Conservation (phyloP, 2,113 vertebrate species). For the Cyphomyrus plagiostoma region DNA sequence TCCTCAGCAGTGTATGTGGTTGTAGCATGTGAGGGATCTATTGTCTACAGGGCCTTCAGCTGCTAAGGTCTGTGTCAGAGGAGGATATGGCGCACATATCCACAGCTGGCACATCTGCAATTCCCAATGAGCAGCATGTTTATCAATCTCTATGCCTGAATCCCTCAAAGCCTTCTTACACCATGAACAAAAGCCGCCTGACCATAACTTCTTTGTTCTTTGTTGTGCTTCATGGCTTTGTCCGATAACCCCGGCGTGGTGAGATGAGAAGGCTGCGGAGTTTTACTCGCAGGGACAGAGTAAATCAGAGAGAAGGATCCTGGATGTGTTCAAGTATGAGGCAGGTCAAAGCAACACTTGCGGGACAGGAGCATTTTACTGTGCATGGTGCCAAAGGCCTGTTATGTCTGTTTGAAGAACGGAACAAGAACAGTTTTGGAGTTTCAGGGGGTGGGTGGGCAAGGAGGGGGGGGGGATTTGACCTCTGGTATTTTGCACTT, state of each 20-base stretch:
- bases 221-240: neutral
- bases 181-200: neutral
- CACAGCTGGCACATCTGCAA: neutral
- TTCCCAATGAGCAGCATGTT: neutral
- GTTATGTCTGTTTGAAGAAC: neutral
- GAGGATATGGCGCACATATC: neutral
- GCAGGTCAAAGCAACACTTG: neutral
- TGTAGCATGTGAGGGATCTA: neutral
- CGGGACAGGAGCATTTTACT: neutral
- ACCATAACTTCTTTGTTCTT: neutral
- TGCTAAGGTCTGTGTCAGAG: neutral
- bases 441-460: neutral
- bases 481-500: conserved; percentile 17
- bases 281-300: neutral
- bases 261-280: neutral
- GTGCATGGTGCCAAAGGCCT: neutral
- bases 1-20: neutral
- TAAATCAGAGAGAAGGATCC: neutral
- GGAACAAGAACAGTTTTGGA: neutral
- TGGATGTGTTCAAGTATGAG: neutral
- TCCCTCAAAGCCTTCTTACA: neutral
- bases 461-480: neutral
- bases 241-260: neutral
- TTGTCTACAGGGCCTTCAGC: neutral
- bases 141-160: neutral